Conservation (phyloP, 2,888 invertebrate species). For the Oxycera nigricornis region DNA sequence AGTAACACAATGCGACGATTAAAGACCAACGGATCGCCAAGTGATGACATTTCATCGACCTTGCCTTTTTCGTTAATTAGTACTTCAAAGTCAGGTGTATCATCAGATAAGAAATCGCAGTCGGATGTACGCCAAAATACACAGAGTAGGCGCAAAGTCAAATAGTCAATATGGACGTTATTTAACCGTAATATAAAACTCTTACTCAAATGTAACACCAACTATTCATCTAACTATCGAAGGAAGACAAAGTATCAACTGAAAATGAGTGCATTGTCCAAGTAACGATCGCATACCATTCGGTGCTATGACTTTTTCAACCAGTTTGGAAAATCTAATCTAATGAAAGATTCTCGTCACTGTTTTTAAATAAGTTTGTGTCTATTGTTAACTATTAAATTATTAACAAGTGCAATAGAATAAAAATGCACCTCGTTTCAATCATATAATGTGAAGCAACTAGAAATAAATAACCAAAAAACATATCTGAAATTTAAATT, state of each 20-base stretch:
- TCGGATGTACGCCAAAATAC: conserved; percentile 43
- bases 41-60: conserved; percentile 56
- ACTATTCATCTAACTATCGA: conserved; percentile 9
- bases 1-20: conserved; percentile 51
- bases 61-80: conserved; percentile 53
- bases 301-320: conserved; percentile 33
- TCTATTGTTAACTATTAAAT: conserved; percentile 5
- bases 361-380: conserved; percentile 21
- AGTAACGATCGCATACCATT: no score
- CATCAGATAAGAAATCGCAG: conserved; percentile 47
- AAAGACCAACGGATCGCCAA: conserved; percentile 50
- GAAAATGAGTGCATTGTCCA: not conserved
- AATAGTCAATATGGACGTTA: conserved; percentile 15
- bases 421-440: conserved; percentile 16
- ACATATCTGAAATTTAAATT: no score
- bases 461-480: no score
- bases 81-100: conserved; percentile 57
- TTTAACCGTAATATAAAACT: not conserved
- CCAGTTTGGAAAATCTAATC: no score
- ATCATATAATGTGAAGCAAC: not conserved
- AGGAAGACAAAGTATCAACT: not conserved
- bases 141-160: conserved; percentile 41
- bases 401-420: conserved; percentile 29
- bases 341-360: conserved; percentile 26
- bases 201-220: conserved; percentile 7